Conservation (phyloP, 2,797 vertebrate genomes). For the Kryptolebias ocellatus region DNA sequence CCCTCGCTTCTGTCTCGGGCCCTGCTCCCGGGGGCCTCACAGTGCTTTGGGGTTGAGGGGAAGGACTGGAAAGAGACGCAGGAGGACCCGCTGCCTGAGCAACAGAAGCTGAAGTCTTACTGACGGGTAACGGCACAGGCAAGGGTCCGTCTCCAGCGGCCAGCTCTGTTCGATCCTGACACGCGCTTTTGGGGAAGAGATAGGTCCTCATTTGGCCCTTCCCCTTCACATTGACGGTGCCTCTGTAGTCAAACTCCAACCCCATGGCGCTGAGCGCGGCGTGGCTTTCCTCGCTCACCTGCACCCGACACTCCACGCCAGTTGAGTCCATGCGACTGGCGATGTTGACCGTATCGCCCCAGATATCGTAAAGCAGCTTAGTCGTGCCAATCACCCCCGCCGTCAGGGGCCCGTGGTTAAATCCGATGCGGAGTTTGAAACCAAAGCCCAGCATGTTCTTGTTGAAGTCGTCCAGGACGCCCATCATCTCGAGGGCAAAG, state of each 20-base stretch:
- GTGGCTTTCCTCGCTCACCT: conserved; percentile 98
- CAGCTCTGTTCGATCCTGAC: conserved; percentile 77
- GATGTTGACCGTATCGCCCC: conserved; percentile 99
- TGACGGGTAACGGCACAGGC: conserved; percentile 64
- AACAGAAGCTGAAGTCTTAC: conserved; percentile 49
- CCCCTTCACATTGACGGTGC: conserved; percentile 98
- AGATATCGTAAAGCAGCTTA: conserved; percentile 97
- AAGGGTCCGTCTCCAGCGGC: conserved; percentile 78
- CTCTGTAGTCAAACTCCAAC: conserved; percentile 95
- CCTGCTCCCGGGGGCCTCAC: conserved; percentile 37
- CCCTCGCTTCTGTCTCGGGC: conserved; percentile 53
- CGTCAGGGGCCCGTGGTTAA: conserved; percentile 95
- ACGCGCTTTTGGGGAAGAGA: conserved; percentile 89
- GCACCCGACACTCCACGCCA: conserved; percentile 94
- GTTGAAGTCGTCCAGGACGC: conserved; percentile 97
- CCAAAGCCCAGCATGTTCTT: conserved; percentile 99
- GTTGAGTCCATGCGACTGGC: conserved; percentile 99
- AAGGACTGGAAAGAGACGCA: conserved; percentile 29
- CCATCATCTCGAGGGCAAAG: conserved; percentile 98
- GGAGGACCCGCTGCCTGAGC: conserved; percentile 34
- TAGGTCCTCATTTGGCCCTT: conserved; percentile 99
- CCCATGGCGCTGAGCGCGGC: conserved; percentile 90
- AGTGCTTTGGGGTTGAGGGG: conserved; percentile 45
- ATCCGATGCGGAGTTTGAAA: conserved; percentile 96
- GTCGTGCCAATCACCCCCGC: conserved; percentile 98